Conservation (phyloP, 1,140 invertebrate species). For the Ceratina calcarata region DNA sequence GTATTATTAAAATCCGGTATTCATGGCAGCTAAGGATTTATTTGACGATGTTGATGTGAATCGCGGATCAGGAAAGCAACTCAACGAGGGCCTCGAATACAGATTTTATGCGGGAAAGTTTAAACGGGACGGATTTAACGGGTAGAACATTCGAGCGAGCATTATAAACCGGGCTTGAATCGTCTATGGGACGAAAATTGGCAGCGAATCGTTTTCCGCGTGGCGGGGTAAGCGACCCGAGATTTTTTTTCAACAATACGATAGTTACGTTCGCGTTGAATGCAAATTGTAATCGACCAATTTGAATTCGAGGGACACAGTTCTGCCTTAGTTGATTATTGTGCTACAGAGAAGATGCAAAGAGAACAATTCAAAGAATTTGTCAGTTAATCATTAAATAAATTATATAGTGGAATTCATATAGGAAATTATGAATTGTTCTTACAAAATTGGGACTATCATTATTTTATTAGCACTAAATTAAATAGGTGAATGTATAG, state of each 20-base stretch:
- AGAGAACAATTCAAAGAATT: too few relatives aligned
- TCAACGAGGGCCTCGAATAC: constrained; percentile 8
- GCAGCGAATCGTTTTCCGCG: constrained; percentile 29
- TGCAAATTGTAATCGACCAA: neutral
- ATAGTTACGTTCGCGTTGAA: neutral
- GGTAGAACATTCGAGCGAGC: constrained; percentile 14
- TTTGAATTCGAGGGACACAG: neutral
- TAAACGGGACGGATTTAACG: constrained; percentile 48
- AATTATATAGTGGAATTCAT: too few relatives aligned
- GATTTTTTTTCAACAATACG: constrained; percentile 18
- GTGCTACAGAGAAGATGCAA: neutral
- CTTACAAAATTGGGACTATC: too few relatives aligned
- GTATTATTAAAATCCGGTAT: constrained; percentile 59
- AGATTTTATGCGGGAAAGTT: constrained; percentile 52
- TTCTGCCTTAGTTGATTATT: neutral
- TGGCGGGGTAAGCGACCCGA: neutral
- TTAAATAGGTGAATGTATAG: neutral
- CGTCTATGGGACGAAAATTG: constrained; percentile 34
- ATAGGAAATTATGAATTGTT: too few relatives aligned
- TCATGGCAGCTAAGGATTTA: constrained; percentile 49
- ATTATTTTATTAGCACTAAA: too few relatives aligned
- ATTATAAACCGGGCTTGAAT: constrained; percentile 22
- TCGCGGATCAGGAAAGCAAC: neutral
- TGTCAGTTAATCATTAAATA: too few relatives aligned
- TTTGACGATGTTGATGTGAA: constrained; percentile 27